These are phyloP conservation scores for Ptychodera flava DNA, from an alignment of 35 echinoderm and acorn worm genomes.

Conservation along the genomic window DNA sequence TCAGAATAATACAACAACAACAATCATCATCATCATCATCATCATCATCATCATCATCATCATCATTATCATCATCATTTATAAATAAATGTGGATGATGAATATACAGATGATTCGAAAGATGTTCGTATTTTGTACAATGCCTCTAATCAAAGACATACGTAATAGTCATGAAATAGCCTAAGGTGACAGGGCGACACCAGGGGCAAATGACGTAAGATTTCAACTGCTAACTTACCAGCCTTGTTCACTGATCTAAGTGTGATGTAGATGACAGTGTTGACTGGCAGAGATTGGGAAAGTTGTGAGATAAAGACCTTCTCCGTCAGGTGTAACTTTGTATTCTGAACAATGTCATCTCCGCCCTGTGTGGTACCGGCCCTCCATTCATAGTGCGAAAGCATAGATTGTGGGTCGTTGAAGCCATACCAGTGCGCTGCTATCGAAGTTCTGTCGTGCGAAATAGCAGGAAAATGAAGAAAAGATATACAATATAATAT, in stretches of 20 bases:
- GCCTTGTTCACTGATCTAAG: not conserved
- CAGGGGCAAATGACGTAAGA: too few species aligned
- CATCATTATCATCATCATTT: too few species aligned
- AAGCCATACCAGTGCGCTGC: slow-evolving; percentile 36
- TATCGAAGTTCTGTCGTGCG: slow-evolving; percentile 11
- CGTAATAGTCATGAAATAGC: too few species aligned
- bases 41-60: too few species aligned
- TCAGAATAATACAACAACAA: too few species aligned
- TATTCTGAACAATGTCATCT: slow-evolving; percentile 18
- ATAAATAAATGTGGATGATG: too few species aligned
- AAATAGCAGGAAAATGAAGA: not conserved
- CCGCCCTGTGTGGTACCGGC: slow-evolving; percentile 33
- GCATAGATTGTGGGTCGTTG: slow-evolving; percentile 34
- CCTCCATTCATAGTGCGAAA: slow-evolving; percentile 46
- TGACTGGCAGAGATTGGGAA: not conserved
- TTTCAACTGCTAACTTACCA: too few species aligned
- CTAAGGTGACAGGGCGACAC: too few species aligned
- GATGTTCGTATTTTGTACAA: too few species aligned
- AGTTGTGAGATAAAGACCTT: not conserved
- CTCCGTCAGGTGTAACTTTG: slow-evolving; percentile 19
- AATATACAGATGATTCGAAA: too few species aligned
- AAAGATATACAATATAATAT: not conserved
- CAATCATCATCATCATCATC: too few species aligned
- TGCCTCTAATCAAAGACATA: too few species aligned
- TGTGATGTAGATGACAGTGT: not conserved